Base-by-base conservation (phyloP, 2,113 vertebrate species). In the Spilogale gracilis region DNA sequence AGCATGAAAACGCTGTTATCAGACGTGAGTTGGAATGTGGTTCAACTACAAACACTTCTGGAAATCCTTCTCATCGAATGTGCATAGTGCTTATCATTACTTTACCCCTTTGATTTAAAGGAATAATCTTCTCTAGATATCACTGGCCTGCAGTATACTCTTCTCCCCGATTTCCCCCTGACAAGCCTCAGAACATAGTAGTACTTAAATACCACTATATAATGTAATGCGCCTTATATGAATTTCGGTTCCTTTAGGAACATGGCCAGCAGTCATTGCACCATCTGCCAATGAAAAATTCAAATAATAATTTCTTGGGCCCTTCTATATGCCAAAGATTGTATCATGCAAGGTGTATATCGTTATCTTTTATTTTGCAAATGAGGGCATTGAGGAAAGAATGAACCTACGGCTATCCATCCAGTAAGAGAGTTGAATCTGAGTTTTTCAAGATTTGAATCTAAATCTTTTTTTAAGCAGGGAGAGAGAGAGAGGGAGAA, bases 321-420 rank as follows among this genome's bases (percentile, higher is more conserved):
- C 58, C 61, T 96, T 30, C 20, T 45, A 12, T 50, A 9, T 76
- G 23, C 82, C 52, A 48, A 58, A 45, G 69, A 58, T 60, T 61
- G 25, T 89, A 25, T 43, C 52, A 21, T n/a, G 18, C 43, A 96
- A 94, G 6, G 2, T 56, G 56, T 80, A 32, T 58, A 48, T 96
- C 85, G 63, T 56, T 95, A n/a, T 63, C 20, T 92, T 23, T 48
- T 83, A 83, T 89, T 78, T 94, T 90, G 17, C 93, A 93, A 17
- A 43, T 61, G 48, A 93, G 61, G 43, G 54, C 38, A 86, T 3
- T 43, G 81, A 58, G 74, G 30, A 60, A 79, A 91, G 43, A 67
- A 67, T 18, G 67, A 38, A 93, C 73, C n/a, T 56, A 54, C 50
- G 9, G 17, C 78, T 78, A 82, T 11, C 32, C 61, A 56, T 7